These are phyloP conservation scores for Epinotia bilunana DNA, from an alignment of 2,888 invertebrate genomes.

Conservation along the genomic window DNA sequence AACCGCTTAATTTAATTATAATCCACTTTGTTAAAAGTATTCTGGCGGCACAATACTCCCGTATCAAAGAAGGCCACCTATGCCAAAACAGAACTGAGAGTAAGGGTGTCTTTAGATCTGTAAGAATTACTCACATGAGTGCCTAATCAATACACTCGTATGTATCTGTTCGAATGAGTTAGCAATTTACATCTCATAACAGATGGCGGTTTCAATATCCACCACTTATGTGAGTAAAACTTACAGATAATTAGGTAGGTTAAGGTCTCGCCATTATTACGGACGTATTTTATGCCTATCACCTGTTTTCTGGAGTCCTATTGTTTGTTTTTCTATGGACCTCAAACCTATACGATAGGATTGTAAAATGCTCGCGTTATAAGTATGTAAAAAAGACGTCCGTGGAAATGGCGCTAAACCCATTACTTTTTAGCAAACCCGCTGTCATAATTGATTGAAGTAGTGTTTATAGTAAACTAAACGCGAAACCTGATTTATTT, in stretches of 20 bases:
- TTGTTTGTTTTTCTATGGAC: not conserved
- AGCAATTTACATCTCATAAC: not conserved
- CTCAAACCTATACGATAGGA: not conserved
- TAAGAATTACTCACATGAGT: not conserved
- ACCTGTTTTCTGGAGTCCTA: not conserved
- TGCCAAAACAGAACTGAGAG: constrained; percentile 18
- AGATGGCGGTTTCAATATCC: not conserved
- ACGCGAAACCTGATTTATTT: constrained; percentile 17
- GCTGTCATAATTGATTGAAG: constrained; percentile 19
- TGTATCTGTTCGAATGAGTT: not conserved
- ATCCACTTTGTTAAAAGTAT: constrained; percentile 12
- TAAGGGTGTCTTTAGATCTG: not conserved
- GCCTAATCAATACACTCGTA: not conserved
- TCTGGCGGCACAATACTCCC: constrained; percentile 6
- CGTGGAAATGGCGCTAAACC: constrained; percentile 1
- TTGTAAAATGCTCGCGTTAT: not conserved
- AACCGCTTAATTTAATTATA: constrained; percentile 10
- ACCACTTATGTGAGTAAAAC: not conserved
- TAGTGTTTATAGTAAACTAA: constrained; percentile 3
- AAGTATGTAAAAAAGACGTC: not conserved
- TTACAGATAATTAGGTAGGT: not conserved
- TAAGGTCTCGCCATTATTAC: not conserved
- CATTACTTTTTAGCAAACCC: constrained; percentile 7
- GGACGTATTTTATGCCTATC: constrained; percentile 3
- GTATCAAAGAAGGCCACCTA: constrained; percentile 8